Evolutionary conservation across 2,797 vertebrate genomes (phyloP), one percentile per base, ranked within the genome.

Genomic region (Eutrigla gurnardus): DNA sequence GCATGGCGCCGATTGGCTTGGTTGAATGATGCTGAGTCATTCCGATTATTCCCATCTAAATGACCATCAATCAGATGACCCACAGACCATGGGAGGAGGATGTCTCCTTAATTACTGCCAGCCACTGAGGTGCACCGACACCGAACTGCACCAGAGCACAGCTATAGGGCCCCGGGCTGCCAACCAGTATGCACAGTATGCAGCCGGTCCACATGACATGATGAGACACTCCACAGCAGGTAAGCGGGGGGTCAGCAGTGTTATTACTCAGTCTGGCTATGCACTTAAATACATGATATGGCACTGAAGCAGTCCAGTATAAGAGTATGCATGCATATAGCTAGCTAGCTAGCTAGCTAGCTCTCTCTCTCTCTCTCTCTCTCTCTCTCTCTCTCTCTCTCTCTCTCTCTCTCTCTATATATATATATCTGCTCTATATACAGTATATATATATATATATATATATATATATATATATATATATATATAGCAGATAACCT

Each of bases 41-140:
- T 70, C 25, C 72, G 46, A 75, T 84, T 63, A 61, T 77, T 85
- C 74, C 65, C 69, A 80, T 73, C 74, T 15, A 78, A 76, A 78
- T 80, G 77, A 79, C 80, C 70, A 82, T 84, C 75, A 85, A 75
- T 85, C 63, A 75, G 39, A 64, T 65, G 70, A 80, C 68, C 88
- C 71, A 37, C 25, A 78, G 74, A 80, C 76, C 71, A 65, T 59
- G 64, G 55, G 45, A 50, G 57, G 63, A 65, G 64, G 55, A 40
- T 53, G 78, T 78, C 43, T 81, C 84, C 84, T 80, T 86, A 80
- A 82, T 91, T 81, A 82, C 78, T 66, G 62, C 64, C 77, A 81
- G 49, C 65, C 67, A 67, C 77, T 53, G 55, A 61, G 81, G 72
- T 82, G 78, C 74, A 80, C 61, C 42, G 78, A 80, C 82, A 81